Percentiles rank a stretch among this genome's conserved stretches.
These are phyloP conservation scores for Goniozus legneri DNA, from an alignment of 1,140 invertebrate genomes.

Conservation along the genomic window DNA sequence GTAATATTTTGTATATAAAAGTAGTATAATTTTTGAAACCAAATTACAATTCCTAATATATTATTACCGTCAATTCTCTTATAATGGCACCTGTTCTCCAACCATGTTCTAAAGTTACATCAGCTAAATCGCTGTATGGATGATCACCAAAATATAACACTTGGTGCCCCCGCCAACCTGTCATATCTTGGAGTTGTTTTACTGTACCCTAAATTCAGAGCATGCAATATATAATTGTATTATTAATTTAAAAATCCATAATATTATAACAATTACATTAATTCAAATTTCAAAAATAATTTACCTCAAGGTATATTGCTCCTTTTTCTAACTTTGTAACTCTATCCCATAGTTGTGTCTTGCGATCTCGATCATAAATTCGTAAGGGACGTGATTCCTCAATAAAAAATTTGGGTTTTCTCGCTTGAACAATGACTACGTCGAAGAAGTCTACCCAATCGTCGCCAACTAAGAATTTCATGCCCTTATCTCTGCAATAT, in stretches of 20 bases:
- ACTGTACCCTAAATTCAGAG: constrained; percentile 76
- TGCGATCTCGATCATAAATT: constrained; percentile 76
- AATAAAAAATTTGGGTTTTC: constrained; percentile 96
- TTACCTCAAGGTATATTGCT: constrained; percentile 88
- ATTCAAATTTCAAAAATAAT: constrained; percentile 10
- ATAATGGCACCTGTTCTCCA: constrained; percentile 99
- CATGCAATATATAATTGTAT: background rate
- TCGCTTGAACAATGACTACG: constrained; percentile 89
- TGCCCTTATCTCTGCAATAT: constrained; percentile 78
- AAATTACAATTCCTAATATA: too few relatives aligned
- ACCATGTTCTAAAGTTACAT: constrained; percentile 92
- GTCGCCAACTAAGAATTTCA: constrained; percentile 83
- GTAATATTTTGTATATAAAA: background rate
- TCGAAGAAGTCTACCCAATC: constrained; percentile 93
- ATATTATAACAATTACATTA: constrained; percentile 4
- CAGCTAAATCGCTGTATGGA: constrained; percentile 94
- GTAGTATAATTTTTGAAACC: too few relatives aligned
- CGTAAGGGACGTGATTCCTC: constrained; percentile 85
- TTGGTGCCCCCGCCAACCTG: constrained; percentile 86
- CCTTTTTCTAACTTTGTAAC: constrained; percentile 85
- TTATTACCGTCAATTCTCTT: constrained; percentile 77
- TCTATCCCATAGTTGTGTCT: constrained; percentile 86
- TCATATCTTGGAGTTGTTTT: constrained; percentile 84
- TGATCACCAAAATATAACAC: constrained; percentile 98
- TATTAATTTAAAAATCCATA: background rate